Evolutionary conservation across 2,113 vertebrate genomes (phyloP), one percentile per base, ranked within the genome.

Genomic region (Poeciliopsis retropinna): DNA sequence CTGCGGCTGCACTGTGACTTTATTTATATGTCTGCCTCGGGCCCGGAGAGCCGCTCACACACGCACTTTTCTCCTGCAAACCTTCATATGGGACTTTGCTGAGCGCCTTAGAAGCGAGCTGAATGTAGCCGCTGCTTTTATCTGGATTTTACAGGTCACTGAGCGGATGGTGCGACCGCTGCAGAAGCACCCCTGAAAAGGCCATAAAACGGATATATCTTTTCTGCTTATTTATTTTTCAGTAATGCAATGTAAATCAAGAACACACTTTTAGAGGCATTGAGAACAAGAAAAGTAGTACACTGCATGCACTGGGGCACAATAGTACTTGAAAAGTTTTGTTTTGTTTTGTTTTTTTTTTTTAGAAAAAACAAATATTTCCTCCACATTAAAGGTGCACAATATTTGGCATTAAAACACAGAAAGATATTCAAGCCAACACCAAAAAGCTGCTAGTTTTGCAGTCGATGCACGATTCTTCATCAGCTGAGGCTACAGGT

Each of bases 341-440:
- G 32, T 37, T 37, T 37, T 37, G 34, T 34, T 34, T 37, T 34
- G 0, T 34, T 34, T 37, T 37, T 37, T 11, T 37, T 37, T 37
- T 37, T 37, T 12, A 37, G 34, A 28, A 81, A 68, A 37, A 86
- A 88, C 80, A 81, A 78, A 75, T 89, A 66, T 78, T 87, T 91
- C 81, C 75, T 93, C 88, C 80, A 91, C 91, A 89, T 81, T 83
- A 88, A 93, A 89, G 82, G 82, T 92, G 91, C 90, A 94, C 92
- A 90, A 82, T 92, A 91, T 95, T 95, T 93, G 93, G 93, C 92
- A 91, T 93, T 81, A 37, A 87, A 93, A 87, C 91, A 94, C 93
- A 91, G 78, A 78, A 91, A 78, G 74, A 75, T 82, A 87, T 51
- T 73, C 60, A 65, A 81, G 82, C 89, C 41, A 73, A 85, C 80